Evolutionary conservation across 53 echinoderm and acorn worm genomes (phyloP).

Genomic region (Holothuria scabra): DNA sequence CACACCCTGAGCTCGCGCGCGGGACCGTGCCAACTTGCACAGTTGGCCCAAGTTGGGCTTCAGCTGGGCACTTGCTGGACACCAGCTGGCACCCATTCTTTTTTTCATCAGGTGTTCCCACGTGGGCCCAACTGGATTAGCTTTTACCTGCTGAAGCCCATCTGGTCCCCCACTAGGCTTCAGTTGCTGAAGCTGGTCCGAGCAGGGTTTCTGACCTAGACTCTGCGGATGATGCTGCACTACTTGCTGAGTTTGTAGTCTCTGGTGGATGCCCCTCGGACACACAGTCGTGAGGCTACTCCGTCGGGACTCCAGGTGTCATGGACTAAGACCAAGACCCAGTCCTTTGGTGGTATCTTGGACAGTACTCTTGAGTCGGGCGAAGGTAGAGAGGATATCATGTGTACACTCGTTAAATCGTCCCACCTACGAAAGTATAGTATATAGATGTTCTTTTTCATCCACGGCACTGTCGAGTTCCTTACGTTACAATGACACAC

Average conservation of each 20-base stretch:
- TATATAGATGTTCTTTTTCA: neutral
- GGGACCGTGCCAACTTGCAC: no score
- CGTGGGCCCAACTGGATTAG: no score
- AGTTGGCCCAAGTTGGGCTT: no score
- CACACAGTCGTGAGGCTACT: constrained; percentile 31
- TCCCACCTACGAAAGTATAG: neutral
- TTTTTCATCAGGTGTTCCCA: no score
- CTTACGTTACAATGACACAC: neutral
- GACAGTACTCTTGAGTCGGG: constrained; percentile 18
- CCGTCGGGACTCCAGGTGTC: constrained; percentile 34
- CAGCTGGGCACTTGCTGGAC: no score
- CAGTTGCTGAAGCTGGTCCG: no score
- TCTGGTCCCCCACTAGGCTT: no score
- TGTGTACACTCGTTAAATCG: neutral
- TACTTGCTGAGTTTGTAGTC: constrained; percentile 8
- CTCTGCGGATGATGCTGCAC: constrained; percentile 26
- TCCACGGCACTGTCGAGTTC: neutral
- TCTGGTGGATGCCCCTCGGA: constrained; percentile 19
- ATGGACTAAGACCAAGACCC: constrained; percentile 16
- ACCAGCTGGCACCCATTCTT: no score
- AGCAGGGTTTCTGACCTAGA: constrained; percentile 40
- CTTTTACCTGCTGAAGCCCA: no score
- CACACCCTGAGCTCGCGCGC: no score
- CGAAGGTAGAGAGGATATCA: neutral
- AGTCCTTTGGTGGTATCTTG: neutral